phyloP scores from a whole-genome alignment of 2,113 vertebrate species.

The Malurus cyaneus region DNA sequence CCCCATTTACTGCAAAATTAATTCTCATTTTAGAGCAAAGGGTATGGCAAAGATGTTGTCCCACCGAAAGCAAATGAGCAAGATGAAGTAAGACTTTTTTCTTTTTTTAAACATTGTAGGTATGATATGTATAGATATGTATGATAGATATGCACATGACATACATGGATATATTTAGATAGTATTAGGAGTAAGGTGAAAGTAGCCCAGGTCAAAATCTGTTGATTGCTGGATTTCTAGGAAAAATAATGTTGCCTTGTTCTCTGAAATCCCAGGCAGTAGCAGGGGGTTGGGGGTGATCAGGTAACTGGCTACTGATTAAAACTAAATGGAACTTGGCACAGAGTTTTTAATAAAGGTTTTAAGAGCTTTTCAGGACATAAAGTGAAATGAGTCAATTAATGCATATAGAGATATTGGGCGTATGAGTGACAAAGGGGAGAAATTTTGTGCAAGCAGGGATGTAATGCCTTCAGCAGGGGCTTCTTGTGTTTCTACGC shows the following conservation, averaged over 20 bases:
- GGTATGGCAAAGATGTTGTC: conserved; percentile 11
- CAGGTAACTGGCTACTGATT: not conserved
- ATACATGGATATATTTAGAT: too few relatives aligned
- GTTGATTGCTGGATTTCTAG: not conserved
- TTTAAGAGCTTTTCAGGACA: not conserved
- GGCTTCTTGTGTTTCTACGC: not conserved
- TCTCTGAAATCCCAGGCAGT: not conserved
- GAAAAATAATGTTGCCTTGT: not conserved
- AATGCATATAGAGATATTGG: accelerated
- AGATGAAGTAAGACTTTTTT: conserved; percentile 52
- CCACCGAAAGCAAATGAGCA: not conserved
- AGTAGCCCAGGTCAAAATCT: not conserved
- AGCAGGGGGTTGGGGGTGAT: not conserved
- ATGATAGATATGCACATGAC: too few relatives aligned
- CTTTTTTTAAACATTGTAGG: not conserved
- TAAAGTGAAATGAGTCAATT: not conserved
- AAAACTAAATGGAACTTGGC: not conserved
- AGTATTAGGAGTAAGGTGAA: not conserved
- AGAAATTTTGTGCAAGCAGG: not conserved
- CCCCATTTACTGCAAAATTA: conserved; percentile 1
- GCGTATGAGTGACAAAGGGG: accelerated
- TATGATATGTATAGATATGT: too few relatives aligned
- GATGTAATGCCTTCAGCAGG: not conserved
- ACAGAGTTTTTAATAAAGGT: not conserved
- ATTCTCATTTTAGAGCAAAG: conserved; percentile 71